phyloP scores from a whole-genome alignment of 2,888 invertebrate genomes.

The Bhutanitis thaidina region DNA sequence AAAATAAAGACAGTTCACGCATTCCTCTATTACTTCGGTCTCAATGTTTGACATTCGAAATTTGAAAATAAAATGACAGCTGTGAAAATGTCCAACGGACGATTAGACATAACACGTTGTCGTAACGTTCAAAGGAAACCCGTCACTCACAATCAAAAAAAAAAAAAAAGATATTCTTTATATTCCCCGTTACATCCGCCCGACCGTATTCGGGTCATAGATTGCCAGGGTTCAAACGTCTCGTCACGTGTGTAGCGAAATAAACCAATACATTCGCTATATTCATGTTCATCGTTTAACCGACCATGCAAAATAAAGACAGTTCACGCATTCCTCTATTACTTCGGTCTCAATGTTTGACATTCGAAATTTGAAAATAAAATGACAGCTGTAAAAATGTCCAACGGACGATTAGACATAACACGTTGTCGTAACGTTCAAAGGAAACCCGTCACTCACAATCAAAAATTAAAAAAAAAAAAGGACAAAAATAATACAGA shows the following conservation, averaged over 20 bases:
- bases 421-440: not conserved
- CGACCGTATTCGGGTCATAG: no score
- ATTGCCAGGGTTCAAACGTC: no score
- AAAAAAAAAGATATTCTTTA: no score
- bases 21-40: not conserved
- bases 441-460: not conserved
- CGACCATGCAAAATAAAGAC: not conserved
- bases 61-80: not conserved
- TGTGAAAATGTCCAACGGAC: not conserved
- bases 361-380: not conserved
- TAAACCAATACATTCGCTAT: not conserved
- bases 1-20: not conserved
- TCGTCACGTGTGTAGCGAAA: no score
- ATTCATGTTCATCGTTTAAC: not conserved
- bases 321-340: not conserved
- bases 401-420: not conserved
- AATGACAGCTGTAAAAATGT: constrained; percentile 7
- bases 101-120: not conserved
- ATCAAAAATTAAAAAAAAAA: no score
- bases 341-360: not conserved
- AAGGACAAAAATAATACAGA: not conserved
- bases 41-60: not conserved
- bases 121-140: not conserved
- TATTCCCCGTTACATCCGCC: no score
- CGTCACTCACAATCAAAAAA: no score